These are phyloP conservation scores for Criorhina ranunculi DNA, from an alignment of 2,888 invertebrate species.

Conservation along the genomic window DNA sequence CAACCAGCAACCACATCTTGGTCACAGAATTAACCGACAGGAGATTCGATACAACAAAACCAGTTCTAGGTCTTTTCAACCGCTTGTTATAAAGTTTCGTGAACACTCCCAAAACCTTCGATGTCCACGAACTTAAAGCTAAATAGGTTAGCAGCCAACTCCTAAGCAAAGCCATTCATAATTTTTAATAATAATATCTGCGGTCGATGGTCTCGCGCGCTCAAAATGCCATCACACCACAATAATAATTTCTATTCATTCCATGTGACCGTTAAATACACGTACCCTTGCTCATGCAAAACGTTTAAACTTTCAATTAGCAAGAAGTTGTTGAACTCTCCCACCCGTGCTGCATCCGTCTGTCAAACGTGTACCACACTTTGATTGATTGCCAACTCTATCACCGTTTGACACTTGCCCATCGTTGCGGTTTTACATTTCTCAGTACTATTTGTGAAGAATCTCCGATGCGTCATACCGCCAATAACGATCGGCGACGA, in stretches of 20 bases:
- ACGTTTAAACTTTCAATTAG: slow-evolving; percentile 7
- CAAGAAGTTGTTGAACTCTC: slow-evolving; percentile 27
- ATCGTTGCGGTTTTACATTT: slow-evolving; percentile 25
- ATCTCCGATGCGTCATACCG: slow-evolving; percentile 1
- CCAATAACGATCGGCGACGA: not conserved
- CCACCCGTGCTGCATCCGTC: not conserved
- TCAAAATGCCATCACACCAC: not conserved
- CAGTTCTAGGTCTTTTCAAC: no score
- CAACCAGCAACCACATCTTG: no score
- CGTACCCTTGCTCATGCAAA: not conserved
- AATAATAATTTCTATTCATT: not conserved
- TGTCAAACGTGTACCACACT: not conserved
- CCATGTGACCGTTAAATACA: slow-evolving; percentile 2
- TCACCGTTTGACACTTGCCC: not conserved
- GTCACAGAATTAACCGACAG: no score
- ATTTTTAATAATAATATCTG: no score
- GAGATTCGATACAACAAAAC: no score
- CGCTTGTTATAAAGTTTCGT: no score
- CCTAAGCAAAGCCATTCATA: no score
- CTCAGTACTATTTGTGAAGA: slow-evolving; percentile 2
- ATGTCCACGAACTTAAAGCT: no score
- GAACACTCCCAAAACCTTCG: no score
- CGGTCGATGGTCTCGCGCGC: no score
- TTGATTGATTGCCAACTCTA: slow-evolving; percentile 29
- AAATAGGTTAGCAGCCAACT: no score